Conservation (phyloP, 1,140 invertebrate genomes). For the Olivierus martensii region DNA sequence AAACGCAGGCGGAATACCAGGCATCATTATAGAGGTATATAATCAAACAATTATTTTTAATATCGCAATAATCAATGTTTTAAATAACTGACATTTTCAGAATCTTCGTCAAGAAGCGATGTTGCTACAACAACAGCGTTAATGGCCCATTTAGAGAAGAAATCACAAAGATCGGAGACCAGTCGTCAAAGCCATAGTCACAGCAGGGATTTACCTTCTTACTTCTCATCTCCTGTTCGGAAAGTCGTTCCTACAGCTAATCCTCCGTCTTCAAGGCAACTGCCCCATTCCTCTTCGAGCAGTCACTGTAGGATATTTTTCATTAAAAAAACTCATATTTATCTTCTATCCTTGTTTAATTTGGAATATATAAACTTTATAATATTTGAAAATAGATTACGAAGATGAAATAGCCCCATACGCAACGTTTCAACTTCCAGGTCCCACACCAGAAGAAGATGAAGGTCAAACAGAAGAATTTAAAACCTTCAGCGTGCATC, state of each 20-base stretch:
- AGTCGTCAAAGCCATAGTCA: slow-evolving; percentile 8
- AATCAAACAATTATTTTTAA: too few relatives aligned
- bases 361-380: too few relatives aligned
- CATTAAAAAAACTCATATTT: not conserved
- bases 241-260: slow-evolving; percentile 16
- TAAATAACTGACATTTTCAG: not conserved
- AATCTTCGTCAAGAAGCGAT: slow-evolving; percentile 11
- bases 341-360: too few relatives aligned
- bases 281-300: slow-evolving; percentile 11
- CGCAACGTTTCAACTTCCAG: slow-evolving; percentile 20
- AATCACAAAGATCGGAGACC: slow-evolving; percentile 9
- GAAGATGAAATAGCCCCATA: slow-evolving; percentile 22
- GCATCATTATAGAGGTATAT: slow-evolving; percentile 15
- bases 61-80: not conserved
- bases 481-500: slow-evolving; percentile 20
- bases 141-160: slow-evolving; percentile 17
- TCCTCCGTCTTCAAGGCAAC: slow-evolving; percentile 9
- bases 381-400: slow-evolving; percentile 4
- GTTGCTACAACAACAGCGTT: slow-evolving; percentile 17
- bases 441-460: slow-evolving; percentile 12
- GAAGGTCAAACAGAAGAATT: slow-evolving; percentile 18
- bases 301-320: slow-evolving; percentile 14
- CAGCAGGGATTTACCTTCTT: slow-evolving; percentile 16
- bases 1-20: slow-evolving; percentile 13
- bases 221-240: slow-evolving; percentile 18